Percentiles rank a stretch among this genome's conserved stretches.
Conservation (phyloP, 2,888 invertebrate species). For the Anodontia alba region DNA sequence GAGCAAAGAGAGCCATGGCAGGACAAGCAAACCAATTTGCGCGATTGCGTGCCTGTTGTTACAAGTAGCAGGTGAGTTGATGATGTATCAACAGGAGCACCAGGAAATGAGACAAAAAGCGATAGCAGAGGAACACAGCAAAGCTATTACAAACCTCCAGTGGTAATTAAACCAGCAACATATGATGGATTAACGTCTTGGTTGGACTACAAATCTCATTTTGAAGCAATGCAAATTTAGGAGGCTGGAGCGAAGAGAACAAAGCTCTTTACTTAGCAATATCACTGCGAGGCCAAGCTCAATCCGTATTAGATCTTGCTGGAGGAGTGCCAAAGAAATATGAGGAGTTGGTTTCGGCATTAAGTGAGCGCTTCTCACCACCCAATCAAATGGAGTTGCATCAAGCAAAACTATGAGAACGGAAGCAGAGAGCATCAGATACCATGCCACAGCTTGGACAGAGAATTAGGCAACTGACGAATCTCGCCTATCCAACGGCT, state of each 20-base stretch:
- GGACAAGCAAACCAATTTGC: too few species aligned
- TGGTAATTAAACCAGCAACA: neutral
- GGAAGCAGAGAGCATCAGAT: neutral
- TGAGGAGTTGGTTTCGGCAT: neutral
- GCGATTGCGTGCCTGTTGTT: too few species aligned
- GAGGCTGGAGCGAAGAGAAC: neutral
- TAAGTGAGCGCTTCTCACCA: slow-evolving; percentile 10
- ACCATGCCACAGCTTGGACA: neutral
- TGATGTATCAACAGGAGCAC: neutral
- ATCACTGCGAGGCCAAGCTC: neutral
- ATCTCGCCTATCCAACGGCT: neutral
- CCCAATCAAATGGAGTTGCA: slow-evolving; percentile 4
- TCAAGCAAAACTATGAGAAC: neutral
- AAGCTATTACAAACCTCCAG: neutral
- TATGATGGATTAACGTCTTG: neutral
- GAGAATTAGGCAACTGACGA: neutral
- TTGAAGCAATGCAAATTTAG: neutral
- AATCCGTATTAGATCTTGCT: neutral
- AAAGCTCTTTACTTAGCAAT: neutral
- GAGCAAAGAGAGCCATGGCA: too few species aligned
- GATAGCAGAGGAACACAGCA: too few species aligned
- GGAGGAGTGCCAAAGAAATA: neutral
- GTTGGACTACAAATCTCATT: neutral
- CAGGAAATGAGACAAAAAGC: too few species aligned
- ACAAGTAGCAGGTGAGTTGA: too few species aligned